A percentile compares a stretch with the other conserved stretches of the same genome.
These are phyloP conservation scores for Anastrepha obliqua DNA, from an alignment of 1,140 invertebrate species.

Conservation along the genomic window DNA sequence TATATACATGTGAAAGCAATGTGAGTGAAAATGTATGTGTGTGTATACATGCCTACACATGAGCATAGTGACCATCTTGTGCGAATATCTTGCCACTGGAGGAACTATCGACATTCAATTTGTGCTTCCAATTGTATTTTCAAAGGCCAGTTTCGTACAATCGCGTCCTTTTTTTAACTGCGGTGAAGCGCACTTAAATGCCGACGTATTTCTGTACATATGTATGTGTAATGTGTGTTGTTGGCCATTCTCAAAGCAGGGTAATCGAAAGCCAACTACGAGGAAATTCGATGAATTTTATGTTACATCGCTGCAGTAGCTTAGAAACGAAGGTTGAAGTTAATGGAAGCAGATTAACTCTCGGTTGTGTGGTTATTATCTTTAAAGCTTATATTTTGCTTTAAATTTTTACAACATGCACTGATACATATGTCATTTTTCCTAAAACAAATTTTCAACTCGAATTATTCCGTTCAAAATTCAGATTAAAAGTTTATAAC, in stretches of 20 bases:
- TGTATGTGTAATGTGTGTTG: background rate
- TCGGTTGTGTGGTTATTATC: too few relatives aligned
- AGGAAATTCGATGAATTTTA: background rate
- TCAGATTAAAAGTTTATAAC: too few relatives aligned
- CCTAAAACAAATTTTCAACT: too few relatives aligned
- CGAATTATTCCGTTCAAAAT: too few relatives aligned
- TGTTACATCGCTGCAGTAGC: background rate
- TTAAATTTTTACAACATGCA: too few relatives aligned
- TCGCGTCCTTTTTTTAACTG: background rate
- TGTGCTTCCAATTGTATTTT: background rate
- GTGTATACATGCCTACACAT: background rate
- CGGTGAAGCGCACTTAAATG: background rate
- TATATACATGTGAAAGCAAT: background rate
- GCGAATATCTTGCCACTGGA: background rate
- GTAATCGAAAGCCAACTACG: too few relatives aligned
- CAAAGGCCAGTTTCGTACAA: background rate
- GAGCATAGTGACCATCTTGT: background rate
- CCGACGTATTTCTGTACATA: background rate
- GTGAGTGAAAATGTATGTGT: background rate
- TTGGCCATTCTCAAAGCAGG: background rate
- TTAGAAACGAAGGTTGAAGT: too few relatives aligned
- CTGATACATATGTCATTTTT: too few relatives aligned
- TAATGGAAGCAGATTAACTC: too few relatives aligned
- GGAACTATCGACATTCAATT: conserved; percentile 44
- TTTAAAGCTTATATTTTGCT: too few relatives aligned